phyloP scores from a whole-genome alignment of 2,113 vertebrate species.

The Balaenoptera acutorostrata region DNA sequence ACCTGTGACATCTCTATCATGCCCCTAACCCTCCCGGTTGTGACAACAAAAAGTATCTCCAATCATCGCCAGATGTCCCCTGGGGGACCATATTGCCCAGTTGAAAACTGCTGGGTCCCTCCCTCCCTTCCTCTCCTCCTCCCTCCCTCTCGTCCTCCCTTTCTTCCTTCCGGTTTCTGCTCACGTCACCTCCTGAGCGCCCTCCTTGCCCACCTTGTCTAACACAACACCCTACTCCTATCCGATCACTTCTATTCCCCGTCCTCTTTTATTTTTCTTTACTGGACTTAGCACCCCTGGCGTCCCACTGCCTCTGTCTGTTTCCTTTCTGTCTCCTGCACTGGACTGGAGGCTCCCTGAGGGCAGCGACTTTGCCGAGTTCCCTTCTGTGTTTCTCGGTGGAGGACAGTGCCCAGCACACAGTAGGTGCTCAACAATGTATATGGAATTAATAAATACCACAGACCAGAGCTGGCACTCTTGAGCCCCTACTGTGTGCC shows the following conservation, averaged over 20 bases:
- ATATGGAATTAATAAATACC: neutral
- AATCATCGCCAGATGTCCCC: no score
- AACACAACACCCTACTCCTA: rapidly evolving
- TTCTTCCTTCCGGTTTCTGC: neutral
- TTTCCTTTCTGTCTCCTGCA: neutral
- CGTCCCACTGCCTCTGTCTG: rapidly evolving
- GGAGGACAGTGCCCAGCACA: no score
- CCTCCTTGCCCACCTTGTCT: neutral
- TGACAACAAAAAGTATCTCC: neutral
- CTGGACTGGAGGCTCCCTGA: neutral
- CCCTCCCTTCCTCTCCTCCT: neutral
- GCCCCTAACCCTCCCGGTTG: neutral
- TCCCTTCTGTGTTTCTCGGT: neutral
- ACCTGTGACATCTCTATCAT: neutral
- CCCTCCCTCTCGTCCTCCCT: neutral
- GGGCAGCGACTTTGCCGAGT: no score
- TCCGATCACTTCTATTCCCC: no score
- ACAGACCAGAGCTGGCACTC: rapidly evolving
- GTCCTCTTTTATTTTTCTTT: neutral
- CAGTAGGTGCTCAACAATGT: neutral
- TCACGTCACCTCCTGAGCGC: neutral
- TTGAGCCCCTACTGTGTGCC: neutral
- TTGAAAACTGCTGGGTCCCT: neutral
- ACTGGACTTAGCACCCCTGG: no score
- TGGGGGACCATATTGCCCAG: rapidly evolving